Base-by-base conservation (phyloP, 2,888 invertebrate genomes). In the Erebia ligea region DNA sequence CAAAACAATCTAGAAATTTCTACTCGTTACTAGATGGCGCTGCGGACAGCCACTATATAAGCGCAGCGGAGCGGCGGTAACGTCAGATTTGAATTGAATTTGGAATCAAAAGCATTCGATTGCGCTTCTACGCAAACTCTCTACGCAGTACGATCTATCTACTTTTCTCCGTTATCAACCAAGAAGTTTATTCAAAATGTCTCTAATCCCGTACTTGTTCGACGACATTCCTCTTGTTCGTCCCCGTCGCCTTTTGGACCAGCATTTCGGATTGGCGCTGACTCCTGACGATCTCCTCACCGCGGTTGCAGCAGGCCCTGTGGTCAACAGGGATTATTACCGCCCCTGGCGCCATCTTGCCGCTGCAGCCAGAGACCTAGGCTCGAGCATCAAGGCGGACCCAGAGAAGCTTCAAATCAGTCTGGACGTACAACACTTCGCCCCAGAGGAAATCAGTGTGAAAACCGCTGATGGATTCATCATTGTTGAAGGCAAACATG, bases 401-500 rank as follows among this genome's bases (percentile, higher is more conserved):
- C 84, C 84, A 21, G 87, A 90, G 45, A 90, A 89, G 68, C 88
- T 89, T 75, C 90, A 90, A 80, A 95, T 96, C 1, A 95, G 94
- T 77, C 85, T 97, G 77, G 97, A 97, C 80, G 96, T 97, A 4
- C 95, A 96, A 75, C 96, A 97, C 77, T 97, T 97, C 78, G 84
- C 94, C 9, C 97, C 97, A 0, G 95, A 95, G 57, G 97, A 97
- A 82, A 95, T 97, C 54, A 93, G 94, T 5, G 97, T 97, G 3
- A 97, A 96, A 86, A 96, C 96, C 0, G 94, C 95, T 0, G 96
- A 96, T 68, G 95, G 95, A 58, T 94, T 88, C 64, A 94, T 97
- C 15, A 94, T 97, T 2, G 94, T 96, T 1, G 96, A 97, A 85
- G 97, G 96, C 0, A 96, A 96, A 82, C 97, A 97, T 79, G 96